phyloP scores from a whole-genome alignment of 2,888 invertebrate genomes.

The Fabriciana adippe region DNA sequence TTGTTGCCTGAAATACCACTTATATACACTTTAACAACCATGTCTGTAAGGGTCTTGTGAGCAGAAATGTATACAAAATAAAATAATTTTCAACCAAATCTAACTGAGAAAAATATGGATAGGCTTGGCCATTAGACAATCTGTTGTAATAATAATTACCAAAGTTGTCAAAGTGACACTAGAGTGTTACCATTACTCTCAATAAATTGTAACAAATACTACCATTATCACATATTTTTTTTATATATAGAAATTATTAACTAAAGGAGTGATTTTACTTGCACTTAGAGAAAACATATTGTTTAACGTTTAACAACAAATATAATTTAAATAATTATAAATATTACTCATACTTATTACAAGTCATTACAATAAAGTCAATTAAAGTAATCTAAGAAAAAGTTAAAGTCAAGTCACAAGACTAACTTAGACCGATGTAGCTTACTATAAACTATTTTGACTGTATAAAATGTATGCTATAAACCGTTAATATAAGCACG shows the following conservation, averaged over 20 bases:
- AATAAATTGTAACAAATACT: conserved; percentile 3
- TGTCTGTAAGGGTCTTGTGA: conserved; percentile 63
- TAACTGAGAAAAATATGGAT: conserved; percentile 61
- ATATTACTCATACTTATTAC: too few relatives aligned
- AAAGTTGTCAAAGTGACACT: conserved; percentile 33
- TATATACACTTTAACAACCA: conserved; percentile 95
- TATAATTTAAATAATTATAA: too few relatives aligned
- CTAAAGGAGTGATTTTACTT: too few relatives aligned
- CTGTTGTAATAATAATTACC: conserved; percentile 64
- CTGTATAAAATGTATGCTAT: too few relatives aligned
- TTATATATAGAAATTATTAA: not conserved
- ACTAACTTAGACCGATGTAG: too few relatives aligned
- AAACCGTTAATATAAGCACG: too few relatives aligned
- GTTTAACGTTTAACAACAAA: too few relatives aligned
- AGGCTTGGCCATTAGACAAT: conserved; percentile 80
- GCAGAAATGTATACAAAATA: conserved; percentile 53
- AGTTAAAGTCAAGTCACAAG: too few relatives aligned
- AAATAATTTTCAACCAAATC: conserved; percentile 58
- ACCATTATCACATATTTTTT: conserved; percentile 1
- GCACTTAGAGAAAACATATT: too few relatives aligned
- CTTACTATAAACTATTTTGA: too few relatives aligned
- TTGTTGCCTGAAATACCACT: conserved; percentile 97
- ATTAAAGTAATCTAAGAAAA: too few relatives aligned
- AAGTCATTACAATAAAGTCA: too few relatives aligned
- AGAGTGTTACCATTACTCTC: conserved; percentile 1